Evolutionary conservation across 2,113 vertebrate genomes (phyloP), one percentile per base, ranked within the genome.

Genomic region (Calidris pygmaea): DNA sequence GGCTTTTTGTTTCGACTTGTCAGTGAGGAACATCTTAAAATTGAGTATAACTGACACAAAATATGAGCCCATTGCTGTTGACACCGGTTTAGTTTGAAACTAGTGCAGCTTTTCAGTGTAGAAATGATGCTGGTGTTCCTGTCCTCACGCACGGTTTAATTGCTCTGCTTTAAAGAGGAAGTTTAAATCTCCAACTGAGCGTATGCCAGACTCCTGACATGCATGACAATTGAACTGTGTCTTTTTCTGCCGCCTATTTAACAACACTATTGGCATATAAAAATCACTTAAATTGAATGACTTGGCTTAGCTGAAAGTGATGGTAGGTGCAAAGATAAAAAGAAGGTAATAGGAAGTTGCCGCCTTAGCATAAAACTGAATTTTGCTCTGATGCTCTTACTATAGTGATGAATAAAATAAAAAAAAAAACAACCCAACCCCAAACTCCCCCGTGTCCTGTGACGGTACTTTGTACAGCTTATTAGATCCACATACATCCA

Each of bases 221-320:
- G 92, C 96, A 97, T 97, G 93, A 95, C 93, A 95, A 95, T 93
- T 85, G 96, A 94, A 87, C 79, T 86, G 96, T 59, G 68, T 83
- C 90, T 90, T 85, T 96, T 89, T 89, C 94, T 96, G 55, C 68
- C 18, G 56, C 43, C 88, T 93, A 55, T 92, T 97, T 94, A 96
- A 95, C 87, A 73, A 17, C 89, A 75, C 94, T 58, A 68, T 87
- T 95, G 96, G 90, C 84, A 78, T 85, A 93, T 93, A 89, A 91
- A 93, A 93, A 88, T 92, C 82, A 35, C 85, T 96, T 47, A 15
- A 43, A 48, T 39, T 73, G 70, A 89, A 75, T 82, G 66, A 59
- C 52, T 95, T 79, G 79, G 66, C 52, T 60, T 78, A 80, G 65
- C 85, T 71, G 93, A 22, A 91, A 72, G 83, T 27, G 53, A 18